A percentile compares a stretch with the other conserved stretches of the same genome.
Evolutionary conservation across 2,888 invertebrate genomes (phyloP).

Genomic region (Eupithecia insigniata): DNA sequence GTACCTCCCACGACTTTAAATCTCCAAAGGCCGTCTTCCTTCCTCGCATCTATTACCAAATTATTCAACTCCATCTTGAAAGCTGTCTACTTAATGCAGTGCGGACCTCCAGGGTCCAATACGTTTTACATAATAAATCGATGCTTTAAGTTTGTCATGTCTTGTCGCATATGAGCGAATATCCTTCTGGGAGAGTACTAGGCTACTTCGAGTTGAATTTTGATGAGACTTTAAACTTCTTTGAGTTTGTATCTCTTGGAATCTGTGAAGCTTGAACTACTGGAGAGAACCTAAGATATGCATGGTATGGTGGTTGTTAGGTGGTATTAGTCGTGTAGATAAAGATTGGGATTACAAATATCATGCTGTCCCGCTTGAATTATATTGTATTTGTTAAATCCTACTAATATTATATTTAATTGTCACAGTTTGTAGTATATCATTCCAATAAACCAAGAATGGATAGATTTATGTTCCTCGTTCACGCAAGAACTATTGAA

Average conservation of each 20-base stretch:
- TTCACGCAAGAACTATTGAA: too few species aligned
- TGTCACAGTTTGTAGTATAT: too few species aligned
- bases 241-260: not conserved
- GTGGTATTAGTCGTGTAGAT: not conserved
- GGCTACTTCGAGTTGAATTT: slow-evolving; percentile 32
- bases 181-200: slow-evolving; percentile 38
- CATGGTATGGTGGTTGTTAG: not conserved
- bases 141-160: slow-evolving; percentile 43
- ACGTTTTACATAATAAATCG: slow-evolving; percentile 51
- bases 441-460: too few species aligned
- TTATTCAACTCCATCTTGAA: slow-evolving; percentile 37
- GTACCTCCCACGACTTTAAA: slow-evolving; percentile 5
- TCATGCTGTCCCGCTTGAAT: not conserved
- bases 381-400: too few species aligned
- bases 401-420: too few species aligned
- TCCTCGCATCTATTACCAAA: slow-evolving; percentile 23
- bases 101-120: slow-evolving; percentile 46
- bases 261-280: slow-evolving; percentile 1
- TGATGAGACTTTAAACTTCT: slow-evolving; percentile 21
- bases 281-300: not conserved
- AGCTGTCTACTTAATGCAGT: slow-evolving; percentile 52
- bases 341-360: not conserved
- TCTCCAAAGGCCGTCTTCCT: slow-evolving; percentile 1
- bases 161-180: slow-evolving; percentile 42
- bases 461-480: too few species aligned